Evolutionary conservation across 2,888 invertebrate genomes (phyloP).

Genomic region (Stenichneumon culpator): DNA sequence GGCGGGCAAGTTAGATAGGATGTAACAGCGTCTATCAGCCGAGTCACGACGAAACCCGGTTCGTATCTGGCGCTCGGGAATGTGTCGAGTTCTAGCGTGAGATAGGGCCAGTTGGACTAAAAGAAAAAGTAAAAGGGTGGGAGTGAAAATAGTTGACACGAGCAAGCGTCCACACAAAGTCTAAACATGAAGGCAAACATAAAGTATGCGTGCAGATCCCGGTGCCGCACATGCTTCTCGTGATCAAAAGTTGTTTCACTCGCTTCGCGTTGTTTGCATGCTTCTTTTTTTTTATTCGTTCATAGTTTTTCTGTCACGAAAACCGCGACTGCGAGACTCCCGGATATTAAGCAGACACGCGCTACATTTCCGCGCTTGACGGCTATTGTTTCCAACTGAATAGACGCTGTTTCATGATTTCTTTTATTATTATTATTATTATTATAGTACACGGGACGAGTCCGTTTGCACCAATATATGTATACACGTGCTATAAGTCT

Average conservation of each 20-base stretch:
- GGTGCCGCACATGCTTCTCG: conserved; percentile 4
- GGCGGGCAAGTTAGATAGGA: background rate
- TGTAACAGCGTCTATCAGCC: background rate
- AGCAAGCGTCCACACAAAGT: conserved; percentile 10
- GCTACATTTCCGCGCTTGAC: background rate
- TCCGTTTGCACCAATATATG: no score
- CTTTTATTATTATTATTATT: no score
- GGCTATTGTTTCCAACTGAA: background rate
- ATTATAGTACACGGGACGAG: no score
- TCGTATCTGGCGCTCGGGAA: background rate
- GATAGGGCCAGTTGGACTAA: background rate
- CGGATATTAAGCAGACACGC: background rate
- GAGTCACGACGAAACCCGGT: background rate
- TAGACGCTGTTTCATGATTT: background rate
- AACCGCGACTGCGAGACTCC: background rate
- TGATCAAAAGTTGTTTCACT: conserved; percentile 14
- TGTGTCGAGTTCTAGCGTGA: background rate
- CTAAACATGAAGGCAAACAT: background rate
- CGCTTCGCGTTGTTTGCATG: conserved; percentile 9
- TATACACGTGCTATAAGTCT: no score
- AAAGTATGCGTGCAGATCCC: conserved; percentile 14
- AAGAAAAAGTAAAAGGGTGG: background rate
- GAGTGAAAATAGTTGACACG: conserved; percentile 5
- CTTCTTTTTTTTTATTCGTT: background rate
- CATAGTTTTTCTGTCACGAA: conserved; percentile 10